Percentiles rank a stretch among this genome's conserved stretches.
These are phyloP conservation scores for Magallana gigas DNA, from an alignment of 1,140 invertebrate species.

Conservation along the genomic window DNA sequence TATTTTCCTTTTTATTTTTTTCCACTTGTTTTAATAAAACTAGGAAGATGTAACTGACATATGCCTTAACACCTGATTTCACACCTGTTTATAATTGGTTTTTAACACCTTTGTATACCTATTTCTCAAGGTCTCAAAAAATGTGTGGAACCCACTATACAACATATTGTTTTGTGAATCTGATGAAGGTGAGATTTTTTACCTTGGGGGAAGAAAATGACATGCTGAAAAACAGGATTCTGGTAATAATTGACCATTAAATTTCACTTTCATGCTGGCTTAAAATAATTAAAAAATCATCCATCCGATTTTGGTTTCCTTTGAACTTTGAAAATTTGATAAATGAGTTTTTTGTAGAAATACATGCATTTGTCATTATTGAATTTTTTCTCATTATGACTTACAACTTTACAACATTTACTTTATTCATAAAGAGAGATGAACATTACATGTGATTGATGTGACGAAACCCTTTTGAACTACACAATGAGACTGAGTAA, in stretches of 20 bases:
- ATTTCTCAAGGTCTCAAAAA: constrained; percentile 6
- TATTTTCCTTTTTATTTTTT: background rate
- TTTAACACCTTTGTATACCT: constrained; percentile 7
- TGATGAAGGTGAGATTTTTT: background rate
- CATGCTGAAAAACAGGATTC: background rate
- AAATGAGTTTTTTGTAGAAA: background rate
- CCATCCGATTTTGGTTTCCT: background rate
- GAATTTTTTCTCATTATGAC: too few relatives aligned
- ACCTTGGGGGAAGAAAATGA: background rate
- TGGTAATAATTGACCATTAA: constrained; percentile 36
- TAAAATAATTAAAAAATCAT: background rate
- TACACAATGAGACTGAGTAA: too few relatives aligned
- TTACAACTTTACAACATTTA: too few relatives aligned
- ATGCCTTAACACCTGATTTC: constrained; percentile 10
- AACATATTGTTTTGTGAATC: background rate
- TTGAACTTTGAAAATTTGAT: background rate
- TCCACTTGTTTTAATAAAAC: background rate
- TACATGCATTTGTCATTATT: too few relatives aligned
- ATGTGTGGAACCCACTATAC: constrained; percentile 14
- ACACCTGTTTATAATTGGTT: background rate
- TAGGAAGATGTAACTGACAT: background rate
- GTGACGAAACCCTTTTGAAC: too few relatives aligned
- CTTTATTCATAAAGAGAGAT: too few relatives aligned
- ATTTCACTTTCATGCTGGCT: background rate
- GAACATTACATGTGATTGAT: too few relatives aligned